Evolutionary conservation across 2,113 vertebrate species (phyloP).

Genomic region (Boulengeromyrus knoepffleri): DNA sequence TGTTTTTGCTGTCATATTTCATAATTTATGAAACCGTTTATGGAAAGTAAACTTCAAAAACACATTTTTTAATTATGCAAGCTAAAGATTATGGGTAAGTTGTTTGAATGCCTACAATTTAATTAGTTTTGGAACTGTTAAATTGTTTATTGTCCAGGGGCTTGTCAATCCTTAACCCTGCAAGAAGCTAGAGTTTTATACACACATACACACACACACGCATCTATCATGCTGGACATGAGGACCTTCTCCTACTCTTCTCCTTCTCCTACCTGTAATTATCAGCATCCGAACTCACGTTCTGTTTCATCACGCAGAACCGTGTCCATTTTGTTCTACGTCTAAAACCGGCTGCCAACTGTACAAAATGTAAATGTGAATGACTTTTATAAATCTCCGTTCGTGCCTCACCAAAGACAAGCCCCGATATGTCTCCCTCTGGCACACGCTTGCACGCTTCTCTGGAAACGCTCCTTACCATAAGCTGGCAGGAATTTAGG

Average conservation of each 20-base stretch:
- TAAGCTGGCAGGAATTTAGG: neutral
- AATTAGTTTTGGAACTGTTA: neutral
- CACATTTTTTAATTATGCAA: neutral
- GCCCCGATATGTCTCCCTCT: neutral
- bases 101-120: neutral
- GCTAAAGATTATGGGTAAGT: neutral
- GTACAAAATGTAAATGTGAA: neutral
- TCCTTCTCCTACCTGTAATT: neutral
- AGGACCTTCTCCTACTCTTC: neutral
- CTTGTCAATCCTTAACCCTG: neutral
- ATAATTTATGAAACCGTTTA: neutral
- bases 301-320: neutral
- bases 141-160: neutral
- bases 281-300: neutral
- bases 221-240: neutral
- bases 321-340: neutral
- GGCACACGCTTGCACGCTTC: neutral
- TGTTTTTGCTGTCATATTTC: neutral
- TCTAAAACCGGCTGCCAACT: neutral
- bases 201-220: conserved; percentile 18
- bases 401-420: neutral
- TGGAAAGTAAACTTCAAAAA: neutral
- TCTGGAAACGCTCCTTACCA: neutral
- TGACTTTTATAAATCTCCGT: neutral
- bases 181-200: neutral